These are phyloP conservation scores for Argopecten irradians DNA, from an alignment of 1,140 invertebrate species.

Conservation along the genomic window DNA sequence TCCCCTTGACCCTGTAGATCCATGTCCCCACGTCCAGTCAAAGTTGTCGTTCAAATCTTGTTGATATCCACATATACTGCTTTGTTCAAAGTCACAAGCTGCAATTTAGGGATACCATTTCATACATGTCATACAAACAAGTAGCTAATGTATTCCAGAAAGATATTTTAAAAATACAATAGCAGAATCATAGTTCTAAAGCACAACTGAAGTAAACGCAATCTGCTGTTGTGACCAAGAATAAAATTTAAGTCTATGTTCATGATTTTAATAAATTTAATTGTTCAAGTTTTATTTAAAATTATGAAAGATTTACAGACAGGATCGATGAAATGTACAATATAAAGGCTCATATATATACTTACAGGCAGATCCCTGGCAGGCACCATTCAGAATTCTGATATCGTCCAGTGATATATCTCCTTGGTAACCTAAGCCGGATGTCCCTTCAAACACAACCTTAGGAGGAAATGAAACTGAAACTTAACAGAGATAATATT, in stretches of 20 bases:
- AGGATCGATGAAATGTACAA: no score
- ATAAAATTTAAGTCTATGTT: conserved; percentile 30
- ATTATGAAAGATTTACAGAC: no score
- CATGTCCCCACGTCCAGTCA: conserved; percentile 67
- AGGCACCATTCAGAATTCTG: conserved; percentile 57
- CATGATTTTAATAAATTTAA: no score
- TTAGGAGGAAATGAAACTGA: conserved; percentile 40
- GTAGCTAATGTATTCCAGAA: no score
- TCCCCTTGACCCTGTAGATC: conserved; percentile 48
- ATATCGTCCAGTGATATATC: conserved; percentile 70
- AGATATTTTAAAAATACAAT: no score
- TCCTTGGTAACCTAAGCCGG: conserved; percentile 56
- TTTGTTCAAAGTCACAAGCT: conserved; percentile 63
- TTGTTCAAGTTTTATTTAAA: no score
- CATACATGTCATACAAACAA: neutral
- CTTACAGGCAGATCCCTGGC: conserved; percentile 33
- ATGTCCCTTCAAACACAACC: conserved; percentile 68
- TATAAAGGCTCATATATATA: no score
- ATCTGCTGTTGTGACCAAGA: no score
- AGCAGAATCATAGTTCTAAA: no score
- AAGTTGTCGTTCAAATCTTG: conserved; percentile 67
- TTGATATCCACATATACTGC: conserved; percentile 61
- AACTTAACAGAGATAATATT: no score
- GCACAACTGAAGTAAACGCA: no score
- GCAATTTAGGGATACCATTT: conserved; percentile 38